A percentile compares a stretch with the other conserved stretches of the same genome.
phyloP scores from a whole-genome alignment of 2,888 invertebrate genomes.

The Ophion costatus region DNA sequence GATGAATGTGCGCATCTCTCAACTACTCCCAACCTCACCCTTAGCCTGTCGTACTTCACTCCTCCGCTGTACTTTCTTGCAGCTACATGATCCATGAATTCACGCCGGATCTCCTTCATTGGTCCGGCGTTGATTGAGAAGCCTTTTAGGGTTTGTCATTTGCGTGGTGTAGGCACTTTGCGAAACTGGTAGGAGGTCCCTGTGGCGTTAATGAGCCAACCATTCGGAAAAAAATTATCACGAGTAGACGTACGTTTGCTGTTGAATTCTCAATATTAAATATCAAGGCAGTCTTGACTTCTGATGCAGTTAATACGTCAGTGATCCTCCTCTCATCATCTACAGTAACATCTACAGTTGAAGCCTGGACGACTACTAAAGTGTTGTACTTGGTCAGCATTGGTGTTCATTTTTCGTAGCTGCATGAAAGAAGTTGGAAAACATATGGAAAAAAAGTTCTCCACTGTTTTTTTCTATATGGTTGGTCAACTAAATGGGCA shows the following conservation, averaged over 20 bases:
- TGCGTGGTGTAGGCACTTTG: background rate
- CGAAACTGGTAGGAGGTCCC: background rate
- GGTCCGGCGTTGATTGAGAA: background rate
- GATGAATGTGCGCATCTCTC: slow-evolving; percentile 65
- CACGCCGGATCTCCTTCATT: background rate
- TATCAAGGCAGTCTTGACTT: background rate
- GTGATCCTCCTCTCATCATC: no score
- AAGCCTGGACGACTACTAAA: background rate
- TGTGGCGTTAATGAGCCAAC: background rate
- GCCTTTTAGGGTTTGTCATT: background rate
- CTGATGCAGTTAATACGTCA: background rate
- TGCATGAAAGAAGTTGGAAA: no score
- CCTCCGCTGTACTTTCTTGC: slow-evolving; percentile 20
- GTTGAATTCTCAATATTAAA: background rate
- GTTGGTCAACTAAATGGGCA: no score
- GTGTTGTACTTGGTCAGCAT: background rate
- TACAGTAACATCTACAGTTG: background rate
- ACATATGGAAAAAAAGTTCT: no score
- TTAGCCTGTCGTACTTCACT: slow-evolving; percentile 5
- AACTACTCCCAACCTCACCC: slow-evolving; percentile 32
- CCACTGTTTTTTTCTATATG: no score
- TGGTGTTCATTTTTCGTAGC: background rate
- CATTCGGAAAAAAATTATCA: background rate
- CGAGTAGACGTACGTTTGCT: background rate
- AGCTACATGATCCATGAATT: slow-evolving; percentile 9